A percentile compares a stretch with the other conserved stretches of the same genome.
Evolutionary conservation across 2,888 invertebrate species (phyloP).

Genomic region (Drosophila meridionalis): DNA sequence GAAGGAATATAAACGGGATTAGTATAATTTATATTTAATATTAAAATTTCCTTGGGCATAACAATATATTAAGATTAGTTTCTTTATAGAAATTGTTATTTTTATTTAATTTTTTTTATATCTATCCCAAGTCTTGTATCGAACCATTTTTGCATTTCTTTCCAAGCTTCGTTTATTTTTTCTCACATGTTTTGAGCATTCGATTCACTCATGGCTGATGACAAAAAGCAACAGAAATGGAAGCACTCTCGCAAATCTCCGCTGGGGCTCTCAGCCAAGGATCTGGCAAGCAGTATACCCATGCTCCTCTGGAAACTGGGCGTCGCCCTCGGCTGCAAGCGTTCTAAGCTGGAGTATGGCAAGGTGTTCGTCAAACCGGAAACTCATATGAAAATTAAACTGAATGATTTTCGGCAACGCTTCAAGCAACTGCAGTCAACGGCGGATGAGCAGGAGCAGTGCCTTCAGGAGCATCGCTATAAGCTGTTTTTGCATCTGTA

Average conservation of each 20-base stretch:
- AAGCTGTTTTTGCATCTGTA: constrained; percentile 41
- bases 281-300: neutral
- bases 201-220: constrained; percentile 8
- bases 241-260: neutral
- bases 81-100: neutral
- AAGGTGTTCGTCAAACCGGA: neutral
- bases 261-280: neutral
- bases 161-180: neutral
- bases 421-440: constrained; percentile 14
- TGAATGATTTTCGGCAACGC: constrained; percentile 19
- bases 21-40: neutral
- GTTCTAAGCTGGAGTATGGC: neutral
- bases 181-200: neutral
- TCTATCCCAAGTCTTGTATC: neutral
- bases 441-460: neutral
- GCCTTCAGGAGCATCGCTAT: constrained; percentile 12
- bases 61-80: neutral
- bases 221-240: neutral
- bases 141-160: neutral
- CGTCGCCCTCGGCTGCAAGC: constrained; percentile 1
- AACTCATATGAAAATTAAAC: neutral
- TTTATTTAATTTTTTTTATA: too few species aligned
- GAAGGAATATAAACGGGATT: neutral
- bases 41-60: neutral
- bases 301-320: neutral